A percentile compares a stretch with the other conserved stretches of the same genome.
Conservation (phyloP, 2,888 invertebrate species). For the Linyphia triangularis region DNA sequence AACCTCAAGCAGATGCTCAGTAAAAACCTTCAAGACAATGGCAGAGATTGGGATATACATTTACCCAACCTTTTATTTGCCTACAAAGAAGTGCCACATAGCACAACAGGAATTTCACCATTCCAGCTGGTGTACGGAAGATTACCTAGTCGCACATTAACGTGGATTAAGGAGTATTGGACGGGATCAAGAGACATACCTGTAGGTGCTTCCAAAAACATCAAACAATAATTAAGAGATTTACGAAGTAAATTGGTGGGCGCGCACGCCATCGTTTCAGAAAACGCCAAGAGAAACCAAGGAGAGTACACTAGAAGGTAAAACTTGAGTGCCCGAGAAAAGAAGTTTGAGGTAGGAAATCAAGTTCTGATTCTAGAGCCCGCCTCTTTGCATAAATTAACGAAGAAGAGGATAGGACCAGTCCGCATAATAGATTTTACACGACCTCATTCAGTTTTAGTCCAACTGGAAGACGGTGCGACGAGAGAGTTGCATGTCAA, state of each 20-base stretch:
- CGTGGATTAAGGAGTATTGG: slow-evolving; percentile 26
- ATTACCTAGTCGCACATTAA: not conserved
- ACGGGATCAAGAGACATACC: slow-evolving; percentile 6
- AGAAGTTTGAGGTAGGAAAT: not conserved
- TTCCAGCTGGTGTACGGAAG: slow-evolving; percentile 36
- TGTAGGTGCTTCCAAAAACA: not conserved
- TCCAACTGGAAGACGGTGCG: not conserved
- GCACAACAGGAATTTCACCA: slow-evolving; percentile 19
- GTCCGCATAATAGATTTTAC: not conserved
- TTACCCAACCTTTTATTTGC: slow-evolving; percentile 7
- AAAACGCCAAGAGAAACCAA: not conserved
- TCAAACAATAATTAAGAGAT: not conserved
- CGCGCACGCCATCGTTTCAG: not conserved
- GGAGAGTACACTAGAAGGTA: not conserved
- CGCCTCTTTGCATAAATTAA: not conserved
- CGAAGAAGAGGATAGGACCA: slow-evolving; percentile 9
- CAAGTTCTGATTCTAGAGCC: slow-evolving; percentile 15
- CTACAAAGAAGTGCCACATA: slow-evolving; percentile 4
- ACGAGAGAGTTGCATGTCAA: slow-evolving; percentile 20
- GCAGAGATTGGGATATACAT: slow-evolving; percentile 3
- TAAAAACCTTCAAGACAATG: slow-evolving; percentile 23
- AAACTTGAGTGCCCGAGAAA: not conserved
- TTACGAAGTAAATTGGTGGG: not conserved
- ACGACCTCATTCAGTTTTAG: not conserved
- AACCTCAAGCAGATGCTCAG: slow-evolving; percentile 39